Evolutionary conservation across 2,888 invertebrate species (phyloP), one percentile per base, ranked within the genome.

Genomic region (Mythimna pallens): DNA sequence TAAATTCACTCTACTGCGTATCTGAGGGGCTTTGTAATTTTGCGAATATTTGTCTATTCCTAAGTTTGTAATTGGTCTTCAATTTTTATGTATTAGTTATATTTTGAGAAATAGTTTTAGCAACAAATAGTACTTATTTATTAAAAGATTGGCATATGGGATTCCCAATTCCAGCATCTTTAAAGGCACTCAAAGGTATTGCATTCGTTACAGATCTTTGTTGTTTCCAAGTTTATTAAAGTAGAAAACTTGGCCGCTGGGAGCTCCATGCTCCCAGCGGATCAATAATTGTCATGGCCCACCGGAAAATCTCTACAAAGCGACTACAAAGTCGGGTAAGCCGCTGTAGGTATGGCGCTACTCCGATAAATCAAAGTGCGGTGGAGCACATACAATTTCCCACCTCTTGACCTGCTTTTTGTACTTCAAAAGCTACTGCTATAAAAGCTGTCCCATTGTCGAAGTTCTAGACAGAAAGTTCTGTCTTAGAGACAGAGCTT

Each of bases 1-100:
- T 68, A 59, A 81, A 81, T 83, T 76, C 72, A 70, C 64, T 80
- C 64, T 66, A 76, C 62, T 76, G 62, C 76, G 73, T 76, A 64
- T 74, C 80, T 65, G 80, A 55, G 58, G 59, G 40, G 47, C 65
- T 69, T 67, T 67, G n/a, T 52, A 22, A 57, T 61, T 55, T 17
- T 40, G 22, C 68, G 34, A 40, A 34, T 34, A 30, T 52, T 50
- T 50, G 30, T 17, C 43, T 52, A 43, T 10, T n/a, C 34, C 9
- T 12, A 54, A 66, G 20, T 67, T 17, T 76, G 47, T 25, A 57
- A 76, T 10, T 12, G n/a, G 17, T n/a, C 20, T 52, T 52, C 20
- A 9, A 22, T 36, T n/a, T n/a, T n/a, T n/a, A n/a, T n/a, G n/a
- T n/a, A n/a, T n/a, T n/a, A 17, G n/a, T 36, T 14, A n/a, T 61